phyloP scores from a whole-genome alignment of 1,140 invertebrate genomes.

The Eupristina koningsbergeri region DNA sequence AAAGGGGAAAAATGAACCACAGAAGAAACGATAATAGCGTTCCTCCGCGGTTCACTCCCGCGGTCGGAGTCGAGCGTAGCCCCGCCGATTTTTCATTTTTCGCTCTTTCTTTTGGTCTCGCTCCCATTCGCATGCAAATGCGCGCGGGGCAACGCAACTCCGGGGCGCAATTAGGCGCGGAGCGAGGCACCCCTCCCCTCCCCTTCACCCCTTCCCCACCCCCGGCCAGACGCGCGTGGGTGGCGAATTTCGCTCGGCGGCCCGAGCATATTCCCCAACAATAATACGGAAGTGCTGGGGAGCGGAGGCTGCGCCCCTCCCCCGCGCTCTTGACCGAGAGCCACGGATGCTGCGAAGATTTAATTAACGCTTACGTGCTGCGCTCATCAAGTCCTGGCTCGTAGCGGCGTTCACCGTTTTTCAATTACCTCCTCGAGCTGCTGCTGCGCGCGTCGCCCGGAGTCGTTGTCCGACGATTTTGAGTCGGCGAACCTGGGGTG shows the following conservation, averaged over 20 bases:
- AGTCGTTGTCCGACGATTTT: no score
- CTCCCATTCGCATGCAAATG: not conserved
- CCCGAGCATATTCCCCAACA: not conserved
- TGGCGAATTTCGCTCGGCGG: no score
- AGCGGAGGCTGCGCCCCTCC: not conserved
- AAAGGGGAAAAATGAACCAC: not conserved
- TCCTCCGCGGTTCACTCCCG: no score
- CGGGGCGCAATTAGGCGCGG: not conserved
- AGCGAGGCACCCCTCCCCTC: no score
- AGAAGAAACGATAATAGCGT: not conserved
- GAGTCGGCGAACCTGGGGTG: no score
- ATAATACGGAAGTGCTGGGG: not conserved
- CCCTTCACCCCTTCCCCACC: no score
- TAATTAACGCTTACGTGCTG: not conserved
- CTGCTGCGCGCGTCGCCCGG: no score
- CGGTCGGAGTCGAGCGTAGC: no score
- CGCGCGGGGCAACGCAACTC: not conserved
- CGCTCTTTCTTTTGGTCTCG: not conserved
- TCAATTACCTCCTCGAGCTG: not conserved
- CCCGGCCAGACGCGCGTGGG: no score
- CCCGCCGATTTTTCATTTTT: not conserved
- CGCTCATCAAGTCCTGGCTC: not conserved
- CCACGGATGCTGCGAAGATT: not conserved
- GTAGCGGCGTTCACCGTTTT: not conserved
- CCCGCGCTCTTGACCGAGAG: not conserved